Evolutionary conservation across 2,113 vertebrate genomes (phyloP).

Genomic region (Rhinogobius similis): DNA sequence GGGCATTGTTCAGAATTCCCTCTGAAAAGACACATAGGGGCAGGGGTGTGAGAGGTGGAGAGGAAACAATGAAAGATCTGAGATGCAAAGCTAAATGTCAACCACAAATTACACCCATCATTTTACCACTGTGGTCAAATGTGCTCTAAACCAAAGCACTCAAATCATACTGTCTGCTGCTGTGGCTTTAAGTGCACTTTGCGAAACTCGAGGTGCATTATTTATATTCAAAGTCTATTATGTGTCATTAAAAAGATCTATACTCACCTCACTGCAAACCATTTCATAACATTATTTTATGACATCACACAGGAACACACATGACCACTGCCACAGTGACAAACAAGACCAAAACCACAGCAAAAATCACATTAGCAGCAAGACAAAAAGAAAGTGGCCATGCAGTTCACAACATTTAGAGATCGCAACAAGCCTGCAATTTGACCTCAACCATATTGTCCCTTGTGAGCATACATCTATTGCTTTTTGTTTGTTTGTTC

Average conservation of each 20-base stretch:
- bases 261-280: slow-evolving; percentile 59
- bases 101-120: slow-evolving; percentile 37
- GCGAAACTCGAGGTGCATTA: slow-evolving; percentile 12
- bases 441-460: slow-evolving; percentile 63
- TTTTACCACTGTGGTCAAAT: slow-evolving; percentile 22
- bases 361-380: slow-evolving; percentile 25
- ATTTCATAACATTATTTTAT: neutral
- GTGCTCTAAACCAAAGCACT: slow-evolving; percentile 3
- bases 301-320: slow-evolving; percentile 32
- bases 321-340: slow-evolving; percentile 28
- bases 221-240: slow-evolving; percentile 13
- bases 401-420: slow-evolving; percentile 38
- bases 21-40: slow-evolving; percentile 81
- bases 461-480: slow-evolving; percentile 54
- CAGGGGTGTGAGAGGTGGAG: slow-evolving; percentile 31
- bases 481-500: neutral
- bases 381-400: slow-evolving; percentile 51
- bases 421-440: slow-evolving; percentile 17
- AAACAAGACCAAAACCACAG: slow-evolving; percentile 33
- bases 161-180: slow-evolving; percentile 10
- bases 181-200: slow-evolving; percentile 27
- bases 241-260: slow-evolving; percentile 25
- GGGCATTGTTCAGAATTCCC: slow-evolving; percentile 99
- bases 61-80: slow-evolving; percentile 47
- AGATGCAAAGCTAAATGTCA: slow-evolving; percentile 44